Base-by-base conservation (phyloP, 2,113 vertebrate genomes). In the Hiodon tergisus region DNA sequence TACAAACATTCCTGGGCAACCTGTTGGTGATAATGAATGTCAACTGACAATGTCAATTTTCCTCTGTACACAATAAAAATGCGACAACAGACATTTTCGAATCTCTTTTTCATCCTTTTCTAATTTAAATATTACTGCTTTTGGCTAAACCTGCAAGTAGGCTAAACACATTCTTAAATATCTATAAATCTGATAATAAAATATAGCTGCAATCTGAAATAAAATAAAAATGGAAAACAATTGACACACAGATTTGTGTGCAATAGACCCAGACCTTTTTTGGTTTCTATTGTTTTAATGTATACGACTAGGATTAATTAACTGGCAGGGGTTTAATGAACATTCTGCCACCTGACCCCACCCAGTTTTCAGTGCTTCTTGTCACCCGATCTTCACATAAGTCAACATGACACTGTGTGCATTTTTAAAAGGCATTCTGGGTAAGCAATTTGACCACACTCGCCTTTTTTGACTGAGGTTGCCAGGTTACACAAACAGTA, bases 1-100 rank as follows among this genome's bases (percentile, higher is more conserved):
- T 95, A 94, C 57, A 98, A 83, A 83, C 96, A 98, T 87, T 98
- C 95, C 83, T 93, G 92, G 75, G 94, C 85, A 1, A 98, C 93
- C 96, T 98, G 81, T 82, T n/a, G 70, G 57, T 8, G 4, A 4
- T 53, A 53, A 4, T 67, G 7, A 17, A 57, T 50, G 13, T 53
- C 8, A 17, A 8, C 46, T 8, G 48, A 5, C 11, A 52, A 17
- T 8, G 17, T 67, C 58, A 59, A 14, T 59, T 14, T 8, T 8
- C 10, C 16, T 69, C 67, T 55, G 51, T 31, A 31, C 31, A 31
- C 31, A 31, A 31, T 31, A 31, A 31, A 31, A 31, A 31, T 31
- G 31, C 31, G 31, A 31, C 31, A 31, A 31, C 31, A 31, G 31
- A 31, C 31, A 31, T 31, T 31, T 31, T 31, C 31, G 0, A 31